Conservation (phyloP, 2,888 invertebrate species). For the Parapristionchus giblindavisi region DNA sequence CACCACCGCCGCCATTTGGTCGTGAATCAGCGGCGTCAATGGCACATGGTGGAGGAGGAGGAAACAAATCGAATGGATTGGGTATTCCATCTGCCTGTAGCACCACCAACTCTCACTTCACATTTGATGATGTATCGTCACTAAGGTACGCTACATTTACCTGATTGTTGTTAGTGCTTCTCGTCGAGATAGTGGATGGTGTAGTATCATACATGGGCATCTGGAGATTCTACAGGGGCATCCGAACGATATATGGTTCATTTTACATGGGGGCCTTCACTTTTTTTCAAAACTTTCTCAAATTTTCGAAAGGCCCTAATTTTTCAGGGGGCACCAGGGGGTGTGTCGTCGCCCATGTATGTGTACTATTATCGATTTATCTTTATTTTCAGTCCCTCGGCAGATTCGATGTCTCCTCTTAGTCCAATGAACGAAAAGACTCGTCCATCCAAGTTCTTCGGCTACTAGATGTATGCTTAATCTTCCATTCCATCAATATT, state of each 20-base stretch:
- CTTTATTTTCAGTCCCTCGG: constrained; percentile 13
- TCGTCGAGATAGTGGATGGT: neutral
- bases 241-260: neutral
- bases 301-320: neutral
- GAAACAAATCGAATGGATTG: no score
- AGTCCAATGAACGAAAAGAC: constrained; percentile 8
- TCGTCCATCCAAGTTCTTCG: constrained; percentile 18
- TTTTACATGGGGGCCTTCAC: neutral
- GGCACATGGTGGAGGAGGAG: no score
- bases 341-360: neutral
- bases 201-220: neutral
- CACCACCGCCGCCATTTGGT: constrained; percentile 1
- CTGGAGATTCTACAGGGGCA: neutral
- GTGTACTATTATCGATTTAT: neutral
- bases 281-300: neutral
- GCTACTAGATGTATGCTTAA: no score
- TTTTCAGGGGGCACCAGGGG: neutral
- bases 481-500: no score
- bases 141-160: no score
- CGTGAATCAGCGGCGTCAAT: no score
- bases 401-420: constrained; percentile 15
- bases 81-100: constrained; percentile 10
- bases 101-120: constrained; percentile 27
- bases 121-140: constrained; percentile 7
- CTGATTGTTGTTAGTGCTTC: no score